Conservation (phyloP, 1,140 invertebrate genomes). For the Drosophila pallidifrons region DNA sequence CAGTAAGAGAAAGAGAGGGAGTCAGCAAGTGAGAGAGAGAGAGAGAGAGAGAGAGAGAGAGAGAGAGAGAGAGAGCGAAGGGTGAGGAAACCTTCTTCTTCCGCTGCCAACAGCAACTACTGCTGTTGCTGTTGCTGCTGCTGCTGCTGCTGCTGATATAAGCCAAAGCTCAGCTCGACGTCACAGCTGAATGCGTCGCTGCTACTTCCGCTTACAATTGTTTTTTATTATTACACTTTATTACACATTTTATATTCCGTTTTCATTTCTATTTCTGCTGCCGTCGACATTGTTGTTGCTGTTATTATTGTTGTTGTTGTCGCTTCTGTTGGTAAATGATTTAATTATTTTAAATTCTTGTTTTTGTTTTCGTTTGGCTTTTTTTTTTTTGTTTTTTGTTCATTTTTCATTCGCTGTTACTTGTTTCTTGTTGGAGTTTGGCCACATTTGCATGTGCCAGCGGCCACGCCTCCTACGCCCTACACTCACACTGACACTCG, state of each 20-base stretch:
- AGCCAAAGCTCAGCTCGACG: slow-evolving; percentile 59
- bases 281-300: slow-evolving; percentile 12
- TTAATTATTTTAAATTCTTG: slow-evolving; percentile 68
- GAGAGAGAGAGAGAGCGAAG: too few relatives aligned
- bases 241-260: slow-evolving; percentile 70
- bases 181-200: slow-evolving; percentile 76
- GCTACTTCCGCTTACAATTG: slow-evolving; percentile 79
- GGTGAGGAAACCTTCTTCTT: slow-evolving; percentile 44
- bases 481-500: neutral
- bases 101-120: slow-evolving; percentile 12
- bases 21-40: neutral
- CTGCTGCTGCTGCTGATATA: slow-evolving; percentile 49
- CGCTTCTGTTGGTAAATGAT: slow-evolving; percentile 61
- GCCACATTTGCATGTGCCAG: slow-evolving; percentile 42
- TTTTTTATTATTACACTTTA: slow-evolving; percentile 75
- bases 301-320: slow-evolving; percentile 24
- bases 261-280: slow-evolving; percentile 62
- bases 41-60: too few relatives aligned
- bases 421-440: slow-evolving; percentile 32
- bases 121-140: slow-evolving; percentile 18
- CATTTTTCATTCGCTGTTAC: neutral
- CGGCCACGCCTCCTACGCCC: slow-evolving; percentile 7
- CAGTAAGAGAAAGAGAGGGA: neutral
- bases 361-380: slow-evolving; percentile 18
- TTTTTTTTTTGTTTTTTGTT: slow-evolving; percentile 19